Base-by-base conservation (phyloP, 1,140 invertebrate genomes). In the Olivierus martensii region DNA sequence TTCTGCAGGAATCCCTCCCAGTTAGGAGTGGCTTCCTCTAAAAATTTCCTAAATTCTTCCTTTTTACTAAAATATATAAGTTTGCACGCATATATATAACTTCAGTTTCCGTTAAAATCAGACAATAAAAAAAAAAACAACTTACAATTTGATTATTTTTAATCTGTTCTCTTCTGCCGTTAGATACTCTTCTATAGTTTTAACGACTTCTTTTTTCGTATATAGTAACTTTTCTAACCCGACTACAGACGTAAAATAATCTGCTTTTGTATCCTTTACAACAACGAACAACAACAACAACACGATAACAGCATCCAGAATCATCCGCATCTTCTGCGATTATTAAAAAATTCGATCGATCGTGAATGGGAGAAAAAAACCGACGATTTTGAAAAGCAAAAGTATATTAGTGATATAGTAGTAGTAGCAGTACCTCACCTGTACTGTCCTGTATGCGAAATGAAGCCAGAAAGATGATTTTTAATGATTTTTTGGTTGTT, bases 161-260 rank as follows among this genome's bases (percentile, higher is more conserved):
- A 97, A 67, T 67, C 85, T 81, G 49, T 80, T 71, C 68, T 93
- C 84, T 71, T 95, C 86, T 36, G 79, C 79, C 6, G 76, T 68
- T 45, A 97, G 80, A 67, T 88, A 94, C 43, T 79, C 75, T 60
- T 90, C 79, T 50, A 96, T 69, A 49, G 83, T 84, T 61, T 78
- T 76, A 58, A 93, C 84, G 51, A 95, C 79, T 55, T 82, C 81
- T 47, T 79, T 75, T 72, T 96, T 89, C 36, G 90, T 91, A 64
- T 84, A 77, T 46, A 95, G 70, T 14, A 94, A 72, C 58, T 83
- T 81, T 69, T 94, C 86, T 66, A 95, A 77, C 62, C 94, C 89
- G 6, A 81, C 81, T 60, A 93, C 71, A n/a, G 90, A 87, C 0
- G 90, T 94, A 66, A 85, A 96, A 11, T 57, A 21, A 14, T 59